A percentile compares a stretch with the other conserved stretches of the same genome.
Evolutionary conservation across 2,888 invertebrate species (phyloP).

Genomic region (Tuberolachnus salignus): DNA sequence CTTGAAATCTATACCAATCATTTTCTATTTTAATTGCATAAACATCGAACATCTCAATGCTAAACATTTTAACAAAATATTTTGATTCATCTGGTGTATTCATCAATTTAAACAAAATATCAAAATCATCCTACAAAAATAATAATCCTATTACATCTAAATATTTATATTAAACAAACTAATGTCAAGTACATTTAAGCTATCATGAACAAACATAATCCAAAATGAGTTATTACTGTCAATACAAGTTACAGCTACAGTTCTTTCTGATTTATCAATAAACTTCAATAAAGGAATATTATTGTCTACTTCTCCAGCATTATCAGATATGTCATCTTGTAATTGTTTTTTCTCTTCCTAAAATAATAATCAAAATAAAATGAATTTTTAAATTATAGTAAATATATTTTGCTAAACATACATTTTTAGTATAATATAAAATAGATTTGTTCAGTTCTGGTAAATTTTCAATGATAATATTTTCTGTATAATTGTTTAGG

Average conservation of each 20-base stretch:
- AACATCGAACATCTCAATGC: constrained; percentile 15
- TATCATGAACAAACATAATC: constrained; percentile 45
- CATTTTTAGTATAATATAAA: constrained; percentile 17
- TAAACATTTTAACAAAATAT: constrained; percentile 47
- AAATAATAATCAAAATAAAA: background rate
- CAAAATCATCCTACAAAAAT: constrained; percentile 26
- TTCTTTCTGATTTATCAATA: constrained; percentile 35
- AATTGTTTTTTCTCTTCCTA: constrained; percentile 19
- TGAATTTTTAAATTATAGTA: background rate
- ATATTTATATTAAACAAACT: background rate
- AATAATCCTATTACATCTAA: background rate
- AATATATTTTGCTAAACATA: background rate
- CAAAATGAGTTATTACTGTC: constrained; percentile 33
- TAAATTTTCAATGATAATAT: constrained; percentile 35
- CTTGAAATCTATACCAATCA: constrained; percentile 48
- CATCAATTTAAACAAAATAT: constrained; percentile 23
- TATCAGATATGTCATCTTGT: background rate
- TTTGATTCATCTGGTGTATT: constrained; percentile 28
- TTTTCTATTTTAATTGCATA: constrained; percentile 33
- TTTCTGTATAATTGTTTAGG: background rate
- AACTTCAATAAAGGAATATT: constrained; percentile 30
- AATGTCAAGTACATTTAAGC: constrained; percentile 23
- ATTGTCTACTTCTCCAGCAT: background rate
- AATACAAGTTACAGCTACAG: background rate
- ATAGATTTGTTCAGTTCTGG: constrained; percentile 40